Evolutionary conservation across 2,113 vertebrate species (phyloP).

Genomic region (Callithrix jacchus): DNA sequence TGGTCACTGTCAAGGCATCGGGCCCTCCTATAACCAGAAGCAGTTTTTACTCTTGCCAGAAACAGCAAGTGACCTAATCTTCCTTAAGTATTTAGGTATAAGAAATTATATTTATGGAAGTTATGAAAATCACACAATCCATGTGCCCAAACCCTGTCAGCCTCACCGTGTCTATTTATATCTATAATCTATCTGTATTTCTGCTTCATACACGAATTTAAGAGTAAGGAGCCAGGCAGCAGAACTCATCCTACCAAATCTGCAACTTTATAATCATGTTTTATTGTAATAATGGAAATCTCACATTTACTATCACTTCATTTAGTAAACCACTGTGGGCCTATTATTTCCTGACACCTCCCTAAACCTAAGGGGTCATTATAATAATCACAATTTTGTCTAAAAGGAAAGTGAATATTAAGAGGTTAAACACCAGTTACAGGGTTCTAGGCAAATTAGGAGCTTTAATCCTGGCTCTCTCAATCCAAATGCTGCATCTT

Average conservation of each 20-base stretch:
- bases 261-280: background rate
- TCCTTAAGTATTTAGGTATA: background rate
- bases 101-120: background rate
- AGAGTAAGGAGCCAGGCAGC: background rate
- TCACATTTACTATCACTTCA: background rate
- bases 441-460: too few relatives aligned
- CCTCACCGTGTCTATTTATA: background rate
- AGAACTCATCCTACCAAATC: too few relatives aligned
- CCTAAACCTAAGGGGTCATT: background rate
- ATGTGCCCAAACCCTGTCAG: too few relatives aligned
- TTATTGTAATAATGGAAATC: background rate
- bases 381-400: background rate
- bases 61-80: background rate
- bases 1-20: too few relatives aligned
- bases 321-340: background rate
- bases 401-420: background rate
- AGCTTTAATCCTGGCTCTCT: too few relatives aligned
- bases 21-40: background rate
- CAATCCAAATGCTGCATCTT: accelerated
- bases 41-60: background rate
- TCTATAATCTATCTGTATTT: too few relatives aligned
- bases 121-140: background rate
- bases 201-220: background rate
- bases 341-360: background rate
- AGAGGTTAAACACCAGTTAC: background rate